A percentile compares a stretch with the other conserved stretches of the same genome.
phyloP scores from a whole-genome alignment of 2,797 vertebrate species.

The Corythornis leucogaster region DNA sequence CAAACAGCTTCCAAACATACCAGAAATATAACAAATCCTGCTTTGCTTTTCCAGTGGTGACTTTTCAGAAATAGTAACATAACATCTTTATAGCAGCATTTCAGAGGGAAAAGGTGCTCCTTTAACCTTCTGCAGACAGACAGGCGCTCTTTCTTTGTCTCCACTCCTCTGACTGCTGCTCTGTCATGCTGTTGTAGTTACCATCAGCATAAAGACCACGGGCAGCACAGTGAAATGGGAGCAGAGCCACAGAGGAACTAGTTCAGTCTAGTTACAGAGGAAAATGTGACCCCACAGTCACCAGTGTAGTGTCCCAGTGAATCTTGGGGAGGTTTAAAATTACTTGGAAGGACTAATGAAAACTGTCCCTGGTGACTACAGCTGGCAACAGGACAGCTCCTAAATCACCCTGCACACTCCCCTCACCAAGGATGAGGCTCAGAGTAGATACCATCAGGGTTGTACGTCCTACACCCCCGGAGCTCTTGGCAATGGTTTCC shows the following conservation, averaged over 20 bases:
- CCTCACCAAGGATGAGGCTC: neutral
- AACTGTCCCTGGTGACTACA: neutral
- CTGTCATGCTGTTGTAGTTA: neutral
- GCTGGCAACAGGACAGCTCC: neutral
- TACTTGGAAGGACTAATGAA: neutral
- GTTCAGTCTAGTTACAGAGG: neutral
- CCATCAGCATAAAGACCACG: neutral
- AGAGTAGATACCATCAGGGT: fast-evolving
- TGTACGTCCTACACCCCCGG: neutral
- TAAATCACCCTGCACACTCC: neutral
- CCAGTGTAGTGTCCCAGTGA: neutral
- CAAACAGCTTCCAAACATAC: neutral
- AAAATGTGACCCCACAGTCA: neutral
- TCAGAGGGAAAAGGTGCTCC: neutral
- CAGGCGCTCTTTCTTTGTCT: neutral
- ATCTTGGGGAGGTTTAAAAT: neutral
- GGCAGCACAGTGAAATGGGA: neutral
- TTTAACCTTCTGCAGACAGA: neutral
- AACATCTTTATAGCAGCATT: neutral
- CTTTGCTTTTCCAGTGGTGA: neutral
- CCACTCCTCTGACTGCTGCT: neutral
- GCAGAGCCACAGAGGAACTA: neutral
- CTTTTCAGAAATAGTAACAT: conserved; percentile 42
- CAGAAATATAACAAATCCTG: neutral
- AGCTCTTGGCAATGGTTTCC: neutral